Conservation (phyloP, 2,797 vertebrate genomes). For the Notamacropus eugenii region DNA sequence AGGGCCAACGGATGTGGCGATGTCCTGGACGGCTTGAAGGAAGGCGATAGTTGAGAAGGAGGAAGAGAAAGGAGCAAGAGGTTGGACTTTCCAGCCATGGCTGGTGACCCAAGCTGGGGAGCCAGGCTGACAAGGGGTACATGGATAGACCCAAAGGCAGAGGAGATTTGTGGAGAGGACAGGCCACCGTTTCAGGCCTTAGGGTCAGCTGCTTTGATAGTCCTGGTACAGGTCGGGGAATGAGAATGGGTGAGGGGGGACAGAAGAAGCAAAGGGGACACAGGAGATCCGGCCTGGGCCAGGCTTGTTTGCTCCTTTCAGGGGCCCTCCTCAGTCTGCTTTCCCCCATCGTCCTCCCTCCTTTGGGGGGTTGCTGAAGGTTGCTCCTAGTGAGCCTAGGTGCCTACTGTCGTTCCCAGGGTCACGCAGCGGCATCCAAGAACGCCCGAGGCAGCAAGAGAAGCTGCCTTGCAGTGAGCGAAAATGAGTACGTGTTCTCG, state of each 20-base stretch:
- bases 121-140: too few relatives aligned
- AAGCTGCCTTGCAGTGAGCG: too few relatives aligned
- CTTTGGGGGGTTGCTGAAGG: background rate
- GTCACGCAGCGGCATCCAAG: too few relatives aligned
- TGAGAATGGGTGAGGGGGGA: background rate
- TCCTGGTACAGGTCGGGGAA: too few relatives aligned
- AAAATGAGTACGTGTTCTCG: too few relatives aligned
- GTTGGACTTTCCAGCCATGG: background rate
- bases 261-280: background rate
- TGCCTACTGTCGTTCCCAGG: too few relatives aligned
- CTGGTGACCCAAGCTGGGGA: background rate
- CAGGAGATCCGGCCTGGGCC: background rate
- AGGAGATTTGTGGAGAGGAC: background rate
- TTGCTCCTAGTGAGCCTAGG: too few relatives aligned
- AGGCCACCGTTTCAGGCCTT: background rate
- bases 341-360: background rate
- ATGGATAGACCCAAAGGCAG: background rate
- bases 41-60: background rate
- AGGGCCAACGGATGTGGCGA: background rate
- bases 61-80: background rate
- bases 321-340: background rate
- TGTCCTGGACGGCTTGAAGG: background rate
- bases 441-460: too few relatives aligned
- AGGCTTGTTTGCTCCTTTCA: background rate
- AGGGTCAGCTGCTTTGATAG: background rate